These are phyloP conservation scores for Lasioglossum malachurum DNA, from an alignment of 2,888 invertebrate species.

Conservation along the genomic window DNA sequence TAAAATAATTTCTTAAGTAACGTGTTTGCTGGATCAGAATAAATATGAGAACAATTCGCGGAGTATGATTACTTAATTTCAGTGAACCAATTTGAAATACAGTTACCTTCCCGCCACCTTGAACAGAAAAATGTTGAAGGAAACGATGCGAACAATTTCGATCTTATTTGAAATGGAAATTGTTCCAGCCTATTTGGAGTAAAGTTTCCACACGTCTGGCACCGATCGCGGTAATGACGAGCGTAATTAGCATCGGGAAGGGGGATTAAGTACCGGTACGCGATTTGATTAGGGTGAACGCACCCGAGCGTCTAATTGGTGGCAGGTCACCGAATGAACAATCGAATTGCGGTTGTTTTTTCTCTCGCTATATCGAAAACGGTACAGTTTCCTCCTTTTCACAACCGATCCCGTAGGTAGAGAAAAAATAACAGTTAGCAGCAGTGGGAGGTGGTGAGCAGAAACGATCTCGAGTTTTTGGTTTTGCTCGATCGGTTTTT, in stretches of 20 bases:
- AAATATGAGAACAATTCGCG: too few relatives aligned
- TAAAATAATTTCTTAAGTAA: background rate
- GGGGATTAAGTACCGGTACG: background rate
- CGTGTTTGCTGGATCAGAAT: background rate
- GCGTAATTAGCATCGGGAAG: background rate
- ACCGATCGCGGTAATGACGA: background rate
- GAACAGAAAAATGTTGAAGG: background rate
- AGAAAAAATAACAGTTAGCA: background rate
- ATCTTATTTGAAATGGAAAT: background rate
- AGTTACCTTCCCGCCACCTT: background rate
- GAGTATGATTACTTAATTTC: background rate
- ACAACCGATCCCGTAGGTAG: background rate
- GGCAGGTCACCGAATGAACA: slow-evolving; percentile 29
- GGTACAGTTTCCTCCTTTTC: background rate
- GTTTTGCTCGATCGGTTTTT: background rate
- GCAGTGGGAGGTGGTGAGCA: background rate
- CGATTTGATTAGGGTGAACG: slow-evolving; percentile 12
- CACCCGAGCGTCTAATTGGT: slow-evolving; percentile 43
- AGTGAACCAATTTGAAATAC: background rate
- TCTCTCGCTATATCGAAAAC: background rate
- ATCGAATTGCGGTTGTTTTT: slow-evolving; percentile 7
- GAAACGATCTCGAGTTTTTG: background rate
- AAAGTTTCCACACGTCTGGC: background rate
- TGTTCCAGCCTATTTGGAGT: background rate
- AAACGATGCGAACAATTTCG: background rate